phyloP scores from a whole-genome alignment of 2,113 vertebrate species.

The Barbus barbus region DNA sequence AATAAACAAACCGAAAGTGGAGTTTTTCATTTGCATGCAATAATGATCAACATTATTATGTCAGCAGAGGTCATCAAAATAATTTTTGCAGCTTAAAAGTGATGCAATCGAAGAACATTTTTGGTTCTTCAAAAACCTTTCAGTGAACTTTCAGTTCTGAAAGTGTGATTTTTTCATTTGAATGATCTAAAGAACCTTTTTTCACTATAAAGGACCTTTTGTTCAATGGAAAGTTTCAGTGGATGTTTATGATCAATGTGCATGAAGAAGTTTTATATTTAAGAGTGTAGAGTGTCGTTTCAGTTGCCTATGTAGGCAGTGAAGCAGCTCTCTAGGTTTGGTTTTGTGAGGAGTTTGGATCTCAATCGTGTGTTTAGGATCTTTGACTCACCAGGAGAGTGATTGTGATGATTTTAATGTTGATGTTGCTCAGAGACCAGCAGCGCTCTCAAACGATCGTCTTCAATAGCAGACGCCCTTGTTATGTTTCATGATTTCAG shows the following conservation, averaged over 20 bases:
- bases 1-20: not conserved
- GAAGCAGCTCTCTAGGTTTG: not conserved
- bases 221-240: not conserved
- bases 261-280: no score
- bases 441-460: constrained; percentile 58
- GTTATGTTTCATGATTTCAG: constrained; percentile 40
- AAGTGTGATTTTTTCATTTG: not conserved
- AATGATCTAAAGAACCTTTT: not conserved
- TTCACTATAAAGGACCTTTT: not conserved
- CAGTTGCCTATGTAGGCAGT: not conserved
- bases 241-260: no score
- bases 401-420: constrained; percentile 57
- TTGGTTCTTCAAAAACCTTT: not conserved
- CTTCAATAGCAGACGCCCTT: constrained; percentile 50
- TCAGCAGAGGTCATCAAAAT: not conserved
- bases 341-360: not conserved
- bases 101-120: not conserved
- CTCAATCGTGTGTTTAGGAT: constrained; percentile 64
- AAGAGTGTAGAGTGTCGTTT: not conserved
- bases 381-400: constrained; percentile 68
- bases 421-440: constrained; percentile 58
- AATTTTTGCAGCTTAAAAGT: not conserved
- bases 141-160: no score
- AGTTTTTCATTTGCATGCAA: not conserved
- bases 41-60: not conserved